phyloP scores from a whole-genome alignment of 2,888 invertebrate species.

The Barypeithes pellucidus region DNA sequence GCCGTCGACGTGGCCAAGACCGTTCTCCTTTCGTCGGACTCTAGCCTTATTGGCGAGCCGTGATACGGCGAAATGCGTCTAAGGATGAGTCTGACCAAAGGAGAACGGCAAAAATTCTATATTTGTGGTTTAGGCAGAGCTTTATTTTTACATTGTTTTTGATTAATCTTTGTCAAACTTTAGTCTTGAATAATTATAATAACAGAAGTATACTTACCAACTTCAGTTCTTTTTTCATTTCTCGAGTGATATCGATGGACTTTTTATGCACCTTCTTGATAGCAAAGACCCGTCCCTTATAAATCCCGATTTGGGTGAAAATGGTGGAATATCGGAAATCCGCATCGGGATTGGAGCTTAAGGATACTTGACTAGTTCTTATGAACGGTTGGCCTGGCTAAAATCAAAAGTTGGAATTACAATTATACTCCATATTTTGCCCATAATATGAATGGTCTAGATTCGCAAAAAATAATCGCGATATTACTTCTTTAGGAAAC shows the following conservation, averaged over 20 bases:
- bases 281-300: conserved; percentile 89
- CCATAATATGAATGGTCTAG: no score
- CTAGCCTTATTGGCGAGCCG: no score
- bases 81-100: no score
- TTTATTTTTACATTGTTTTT: no score
- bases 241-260: conserved; percentile 89
- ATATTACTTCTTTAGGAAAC: no score
- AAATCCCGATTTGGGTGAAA: conserved; percentile 92
- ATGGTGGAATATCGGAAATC: conserved; percentile 93
- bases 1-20: no score
- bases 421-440: no score
- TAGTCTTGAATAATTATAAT: not conserved
- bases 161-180: not conserved
- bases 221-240: conserved; percentile 94
- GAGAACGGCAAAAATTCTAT: no score
- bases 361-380: conserved; percentile 90
- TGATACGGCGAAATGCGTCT: no score
- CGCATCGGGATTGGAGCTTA: conserved; percentile 93
- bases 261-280: conserved; percentile 89
- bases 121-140: no score
- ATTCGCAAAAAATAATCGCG: no score
- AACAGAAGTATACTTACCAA: conserved; percentile 74
- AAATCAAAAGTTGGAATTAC: conserved; percentile 54
- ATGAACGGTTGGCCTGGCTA: conserved; percentile 77
- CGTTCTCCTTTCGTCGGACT: no score